phyloP scores from a whole-genome alignment of 1,140 invertebrate species.

The Tribolium castaneum region DNA sequence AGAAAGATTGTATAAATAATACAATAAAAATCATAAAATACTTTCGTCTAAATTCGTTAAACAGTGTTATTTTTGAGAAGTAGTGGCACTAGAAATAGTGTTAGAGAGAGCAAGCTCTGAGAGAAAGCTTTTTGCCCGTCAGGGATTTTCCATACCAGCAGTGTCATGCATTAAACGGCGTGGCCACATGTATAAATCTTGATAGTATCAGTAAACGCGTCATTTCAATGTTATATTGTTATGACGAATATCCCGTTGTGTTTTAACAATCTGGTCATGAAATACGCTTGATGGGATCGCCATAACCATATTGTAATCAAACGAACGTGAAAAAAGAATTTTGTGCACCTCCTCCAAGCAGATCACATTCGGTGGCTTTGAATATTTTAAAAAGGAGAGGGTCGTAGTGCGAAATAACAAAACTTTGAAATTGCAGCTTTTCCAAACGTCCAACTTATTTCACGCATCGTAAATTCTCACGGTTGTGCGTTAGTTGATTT shows the following conservation, averaged over 20 bases:
- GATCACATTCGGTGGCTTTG: constrained; percentile 30
- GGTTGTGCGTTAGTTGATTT: constrained; percentile 35
- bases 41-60: too few species aligned
- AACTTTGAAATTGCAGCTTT: constrained; percentile 42
- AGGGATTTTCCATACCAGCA: constrained; percentile 3
- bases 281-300: constrained; percentile 28
- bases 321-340: constrained; percentile 3
- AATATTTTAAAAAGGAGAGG: constrained; percentile 40
- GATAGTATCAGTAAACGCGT: constrained; percentile 29
- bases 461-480: constrained; percentile 42
- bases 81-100: not conserved
- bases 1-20: too few species aligned
- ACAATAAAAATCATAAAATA: too few species aligned
- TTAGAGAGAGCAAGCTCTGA: not conserved
- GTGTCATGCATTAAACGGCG: constrained; percentile 20
- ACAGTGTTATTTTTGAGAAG: not conserved
- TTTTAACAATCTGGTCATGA: constrained; percentile 32
- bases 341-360: not conserved
- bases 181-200: constrained; percentile 20
- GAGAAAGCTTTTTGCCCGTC: not conserved
- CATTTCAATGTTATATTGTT: constrained; percentile 25
- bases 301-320: constrained; percentile 15
- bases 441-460: constrained; percentile 44
- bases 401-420: constrained; percentile 38
- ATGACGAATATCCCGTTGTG: constrained; percentile 31